Evolutionary conservation across 2,888 invertebrate genomes (phyloP).

Genomic region (Ornithoptera priamus): DNA sequence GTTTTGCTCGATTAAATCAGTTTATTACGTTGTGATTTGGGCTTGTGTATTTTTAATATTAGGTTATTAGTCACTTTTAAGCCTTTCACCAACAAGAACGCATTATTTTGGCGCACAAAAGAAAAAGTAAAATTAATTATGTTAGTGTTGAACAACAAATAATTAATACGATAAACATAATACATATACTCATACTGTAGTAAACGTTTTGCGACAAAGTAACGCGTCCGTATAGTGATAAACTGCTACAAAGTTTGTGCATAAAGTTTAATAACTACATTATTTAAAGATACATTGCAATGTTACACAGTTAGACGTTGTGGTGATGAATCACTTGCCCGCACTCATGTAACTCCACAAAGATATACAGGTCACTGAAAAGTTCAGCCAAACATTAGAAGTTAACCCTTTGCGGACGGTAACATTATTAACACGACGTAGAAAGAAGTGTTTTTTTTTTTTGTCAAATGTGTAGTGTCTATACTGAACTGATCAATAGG

Average conservation of each 20-base stretch:
- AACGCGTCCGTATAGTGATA: neutral
- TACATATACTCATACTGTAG: no score
- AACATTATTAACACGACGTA: no score
- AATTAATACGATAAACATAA: neutral
- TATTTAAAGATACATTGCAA: no score
- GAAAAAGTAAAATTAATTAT: neutral
- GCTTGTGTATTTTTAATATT: neutral
- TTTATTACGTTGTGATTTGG: neutral
- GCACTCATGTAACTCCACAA: neutral
- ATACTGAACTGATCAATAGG: no score
- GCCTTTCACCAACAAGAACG: neutral
- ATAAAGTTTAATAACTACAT: no score
- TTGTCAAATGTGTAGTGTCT: no score
- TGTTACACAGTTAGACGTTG: no score
- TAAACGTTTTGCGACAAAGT: neutral
- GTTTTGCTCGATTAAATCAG: neutral
- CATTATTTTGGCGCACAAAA: neutral
- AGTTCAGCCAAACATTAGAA: neutral
- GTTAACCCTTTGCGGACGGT: neutral
- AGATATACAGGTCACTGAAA: neutral
- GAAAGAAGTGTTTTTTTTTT: no score
- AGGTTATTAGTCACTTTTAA: neutral
- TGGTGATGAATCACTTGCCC: no score
- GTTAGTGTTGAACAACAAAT: no score
- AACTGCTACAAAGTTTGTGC: no score